These are phyloP conservation scores for Ciconia nigra DNA, from an alignment of 2,797 vertebrate genomes.

Conservation along the genomic window DNA sequence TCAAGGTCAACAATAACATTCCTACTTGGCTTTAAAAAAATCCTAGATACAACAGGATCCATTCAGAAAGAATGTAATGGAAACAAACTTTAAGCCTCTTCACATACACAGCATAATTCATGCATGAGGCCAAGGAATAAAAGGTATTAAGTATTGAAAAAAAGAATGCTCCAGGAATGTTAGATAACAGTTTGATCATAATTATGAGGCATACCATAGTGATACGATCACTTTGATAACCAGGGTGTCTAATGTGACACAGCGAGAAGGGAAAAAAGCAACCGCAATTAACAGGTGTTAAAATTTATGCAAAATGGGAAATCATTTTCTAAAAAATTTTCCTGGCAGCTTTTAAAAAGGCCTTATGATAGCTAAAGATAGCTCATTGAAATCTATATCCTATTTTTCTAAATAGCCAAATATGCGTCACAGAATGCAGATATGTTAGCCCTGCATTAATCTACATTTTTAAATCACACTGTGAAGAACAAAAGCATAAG, in stretches of 20 bases:
- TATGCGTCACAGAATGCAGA: conserved; percentile 59
- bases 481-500: conserved; percentile 22
- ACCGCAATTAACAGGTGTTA: conserved; percentile 70
- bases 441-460: neutral
- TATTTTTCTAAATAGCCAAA: conserved; percentile 59
- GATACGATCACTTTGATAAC: conserved; percentile 81
- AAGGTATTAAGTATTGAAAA: conserved; percentile 78
- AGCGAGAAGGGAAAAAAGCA: conserved; percentile 60
- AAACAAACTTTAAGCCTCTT: conserved; percentile 82
- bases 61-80: conserved; percentile 81
- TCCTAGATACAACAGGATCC: conserved; percentile 78
- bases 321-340: conserved; percentile 46
- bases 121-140: conserved; percentile 82
- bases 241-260: conserved; percentile 67
- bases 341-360: conserved; percentile 33
- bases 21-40: conserved; percentile 74
- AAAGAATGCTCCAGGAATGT: conserved; percentile 87
- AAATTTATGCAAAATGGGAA: conserved; percentile 64
- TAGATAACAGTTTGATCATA: conserved; percentile 87
- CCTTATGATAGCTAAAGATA: conserved; percentile 40
- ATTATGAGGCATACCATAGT: conserved; percentile 82
- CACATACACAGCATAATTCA: conserved; percentile 83
- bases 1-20: conserved; percentile 95
- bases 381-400: conserved; percentile 11
- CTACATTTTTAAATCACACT: conserved; percentile 3